Conservation (phyloP, 2,797 vertebrate species). For the Silurus aristotelis region DNA sequence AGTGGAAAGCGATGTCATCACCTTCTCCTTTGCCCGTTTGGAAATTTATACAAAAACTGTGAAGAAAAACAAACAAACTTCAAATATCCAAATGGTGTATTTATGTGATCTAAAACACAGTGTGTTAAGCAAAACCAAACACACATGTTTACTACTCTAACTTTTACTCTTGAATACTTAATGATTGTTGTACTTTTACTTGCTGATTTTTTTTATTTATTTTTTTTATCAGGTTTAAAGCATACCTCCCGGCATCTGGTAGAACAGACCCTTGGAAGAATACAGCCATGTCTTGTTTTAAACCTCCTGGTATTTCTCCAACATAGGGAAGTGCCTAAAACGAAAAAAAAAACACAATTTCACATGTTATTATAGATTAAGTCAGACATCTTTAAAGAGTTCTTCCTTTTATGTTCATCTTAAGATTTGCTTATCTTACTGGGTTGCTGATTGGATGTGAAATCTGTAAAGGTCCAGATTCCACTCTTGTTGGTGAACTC, state of each 20-base stretch:
- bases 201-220: too few relatives aligned
- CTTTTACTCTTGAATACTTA: not conserved
- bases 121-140: not conserved
- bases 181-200: not conserved
- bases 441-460: slow-evolving; percentile 5
- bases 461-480: not conserved
- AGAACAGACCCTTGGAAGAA: slow-evolving; percentile 35
- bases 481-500: not conserved
- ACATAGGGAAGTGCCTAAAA: slow-evolving; percentile 35
- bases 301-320: slow-evolving; percentile 12
- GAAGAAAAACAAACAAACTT: not conserved
- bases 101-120: not conserved
- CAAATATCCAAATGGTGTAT: not conserved
- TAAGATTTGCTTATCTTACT: not conserved
- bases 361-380: not conserved
- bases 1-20: slow-evolving; percentile 44
- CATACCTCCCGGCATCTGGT: not conserved
- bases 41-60: slow-evolving; percentile 40
- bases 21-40: slow-evolving; percentile 1
- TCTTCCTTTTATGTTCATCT: too few relatives aligned
- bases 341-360: too few relatives aligned
- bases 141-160: not conserved
- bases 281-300: slow-evolving; percentile 33
- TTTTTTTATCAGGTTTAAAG: too few relatives aligned
- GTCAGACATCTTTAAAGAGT: too few relatives aligned